A percentile compares a stretch with the other conserved stretches of the same genome.
phyloP scores from a whole-genome alignment of 2,113 vertebrate species.

The Sterna hirundo region DNA sequence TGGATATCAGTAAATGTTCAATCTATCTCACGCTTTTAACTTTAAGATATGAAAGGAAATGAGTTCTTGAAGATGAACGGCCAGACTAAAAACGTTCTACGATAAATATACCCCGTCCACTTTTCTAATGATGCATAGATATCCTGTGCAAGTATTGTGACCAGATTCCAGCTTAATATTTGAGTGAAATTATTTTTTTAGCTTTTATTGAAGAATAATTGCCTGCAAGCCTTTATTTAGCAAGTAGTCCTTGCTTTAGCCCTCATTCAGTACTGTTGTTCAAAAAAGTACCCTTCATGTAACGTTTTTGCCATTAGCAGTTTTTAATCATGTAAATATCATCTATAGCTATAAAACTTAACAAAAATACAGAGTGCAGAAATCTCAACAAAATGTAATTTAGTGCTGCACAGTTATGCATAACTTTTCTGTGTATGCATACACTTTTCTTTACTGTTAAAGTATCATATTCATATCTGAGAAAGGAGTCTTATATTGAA shows the following conservation, averaged over 20 bases:
- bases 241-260: background rate
- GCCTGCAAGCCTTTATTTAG: background rate
- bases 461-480: background rate
- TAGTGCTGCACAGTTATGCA: background rate
- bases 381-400: background rate
- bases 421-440: background rate
- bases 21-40: background rate
- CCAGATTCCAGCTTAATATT: background rate
- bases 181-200: background rate
- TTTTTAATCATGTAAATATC: background rate
- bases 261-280: background rate
- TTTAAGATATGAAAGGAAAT: background rate
- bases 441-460: background rate
- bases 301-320: background rate
- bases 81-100: background rate
- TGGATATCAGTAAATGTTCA: background rate
- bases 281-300: background rate
- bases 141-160: background rate
- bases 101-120: background rate
- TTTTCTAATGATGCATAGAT: background rate
- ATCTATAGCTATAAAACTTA: background rate
- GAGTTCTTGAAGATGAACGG: background rate
- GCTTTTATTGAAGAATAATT: background rate
- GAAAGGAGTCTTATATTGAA: background rate
- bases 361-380: background rate